Base-by-base conservation (phyloP, 2,113 vertebrate species). In the Abramis brama region DNA sequence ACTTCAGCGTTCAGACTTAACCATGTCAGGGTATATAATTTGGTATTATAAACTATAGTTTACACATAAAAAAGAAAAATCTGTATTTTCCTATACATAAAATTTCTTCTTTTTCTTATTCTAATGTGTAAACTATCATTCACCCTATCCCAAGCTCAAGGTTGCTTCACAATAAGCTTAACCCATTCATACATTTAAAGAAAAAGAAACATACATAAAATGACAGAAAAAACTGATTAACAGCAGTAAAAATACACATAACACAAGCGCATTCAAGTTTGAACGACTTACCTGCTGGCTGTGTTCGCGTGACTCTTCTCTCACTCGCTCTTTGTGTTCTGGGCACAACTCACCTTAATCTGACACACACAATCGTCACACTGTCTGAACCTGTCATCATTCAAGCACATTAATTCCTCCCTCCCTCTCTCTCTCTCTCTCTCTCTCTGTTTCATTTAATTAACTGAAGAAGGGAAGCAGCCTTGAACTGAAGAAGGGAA, bases 361-460 rank as follows among this genome's bases (percentile, higher is more conserved):
- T 77, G 68, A 85, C 83, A 76, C 85, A 68, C 83, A 79, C 85
- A 68, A 17, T 82, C 78, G 74, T 87, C 86, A 88, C n/a, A 70
- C 86, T 89, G 90, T 79, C 88, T 88, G 77, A 86, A 87, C 88
- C 76, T 88, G 89, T 84, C 88, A 68, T 86, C 89, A 85, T 68
- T 83, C 74, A 85, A 85, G 86, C 75, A 84, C 83, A 85, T 76
- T 76, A 55, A 77, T 55, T 55, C 36, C 79, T 66, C 25, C n/a
- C 30, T n/a, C 75, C 45, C 82, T 81, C 84, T 68, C 75, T 71
- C 52, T 68, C 68, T 55, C 71, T 66, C 52, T 74, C 71, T 64
- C 55, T 73, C 57, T 83, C 60, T 71, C 50, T 80, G 45, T 70
- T 47, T 68, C 60, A 57, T 57, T 60, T 79, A 85, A 79, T 73